Base-by-base conservation (phyloP, 2,888 invertebrate species). In the Cordylochernes scorpioides region DNA sequence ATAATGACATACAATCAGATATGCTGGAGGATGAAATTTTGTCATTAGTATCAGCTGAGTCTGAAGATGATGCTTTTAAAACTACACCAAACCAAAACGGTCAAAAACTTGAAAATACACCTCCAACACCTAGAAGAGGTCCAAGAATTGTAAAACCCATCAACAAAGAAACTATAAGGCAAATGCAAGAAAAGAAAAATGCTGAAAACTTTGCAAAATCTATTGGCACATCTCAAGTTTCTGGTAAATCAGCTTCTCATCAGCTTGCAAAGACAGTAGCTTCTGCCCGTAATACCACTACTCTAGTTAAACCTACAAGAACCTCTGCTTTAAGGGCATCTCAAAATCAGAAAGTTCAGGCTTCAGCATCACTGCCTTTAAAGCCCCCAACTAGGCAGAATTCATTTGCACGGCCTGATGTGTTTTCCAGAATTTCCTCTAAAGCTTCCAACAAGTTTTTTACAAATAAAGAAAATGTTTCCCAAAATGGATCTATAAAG, bases 1-100 rank as follows among this genome's bases (percentile, higher is more conserved):
- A 43, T 25, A 41, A 39, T 6, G 19, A 12, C 12, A n/a, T 14
- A 7, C 56, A 57, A 22, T 58, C 58, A 31, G 60, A 64, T 30
- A 49, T 50, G 32, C 47, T 57, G 32, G 65, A 65, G 38, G 61
- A 62, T 41, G 65, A 67, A 46, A 66, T 64, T 0, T 45, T 72
- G 36, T 71, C 69, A 46, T 49, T 67, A 24, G 68, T 70, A 2
- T 68, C 69, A 30, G 67, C 68, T 44, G 71, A 70, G 33, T 68
- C 68, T 31, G 68, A 69, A 42, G 66, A 67, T 22, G 14, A 22
- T 22, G n/a, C n/a, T n/a, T n/a, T n/a, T n/a, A n/a, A n/a, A n/a
- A n/a, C n/a, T n/a, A n/a, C n/a, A n/a, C n/a, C n/a, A n/a, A n/a
- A n/a, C n/a, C n/a, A n/a, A n/a, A n/a, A n/a, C 6, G 15, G 5